Percentiles rank a stretch among this genome's conserved stretches.
phyloP scores from a whole-genome alignment of 2,797 vertebrate species.

The Garrulus glandarius region DNA sequence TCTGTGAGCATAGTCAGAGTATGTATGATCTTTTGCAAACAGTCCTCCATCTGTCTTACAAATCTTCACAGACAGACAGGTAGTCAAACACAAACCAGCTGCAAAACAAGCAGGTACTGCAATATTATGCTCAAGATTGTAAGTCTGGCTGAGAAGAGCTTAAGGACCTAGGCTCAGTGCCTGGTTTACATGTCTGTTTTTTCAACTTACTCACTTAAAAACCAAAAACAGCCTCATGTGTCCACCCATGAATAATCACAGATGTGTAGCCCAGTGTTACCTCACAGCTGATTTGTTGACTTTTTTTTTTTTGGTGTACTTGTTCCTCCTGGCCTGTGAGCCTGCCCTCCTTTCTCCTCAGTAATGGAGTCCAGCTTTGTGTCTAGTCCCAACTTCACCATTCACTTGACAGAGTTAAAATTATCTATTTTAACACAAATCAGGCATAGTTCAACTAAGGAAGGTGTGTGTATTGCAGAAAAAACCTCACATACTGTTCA shows the following conservation, averaged over 20 bases:
- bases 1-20: neutral
- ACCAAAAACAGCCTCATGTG: neutral
- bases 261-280: rapidly evolving
- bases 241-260: neutral
- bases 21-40: neutral
- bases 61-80: neutral
- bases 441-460: neutral
- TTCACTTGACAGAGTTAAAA: neutral
- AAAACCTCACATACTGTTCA: neutral
- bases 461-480: neutral
- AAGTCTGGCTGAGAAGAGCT: neutral
- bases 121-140: neutral
- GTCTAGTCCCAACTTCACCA: neutral
- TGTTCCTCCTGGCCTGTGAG: neutral
- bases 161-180: neutral
- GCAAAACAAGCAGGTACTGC: neutral
- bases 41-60: neutral
- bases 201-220: neutral
- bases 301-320: neutral
- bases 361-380: neutral
- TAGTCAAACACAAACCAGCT: neutral
- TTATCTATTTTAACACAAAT: neutral
- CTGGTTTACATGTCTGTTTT: neutral
- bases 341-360: neutral
- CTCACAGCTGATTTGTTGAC: neutral